A percentile compares a stretch with the other conserved stretches of the same genome.
Evolutionary conservation across 2,113 vertebrate genomes (phyloP).

Genomic region (Pedetes capensis): DNA sequence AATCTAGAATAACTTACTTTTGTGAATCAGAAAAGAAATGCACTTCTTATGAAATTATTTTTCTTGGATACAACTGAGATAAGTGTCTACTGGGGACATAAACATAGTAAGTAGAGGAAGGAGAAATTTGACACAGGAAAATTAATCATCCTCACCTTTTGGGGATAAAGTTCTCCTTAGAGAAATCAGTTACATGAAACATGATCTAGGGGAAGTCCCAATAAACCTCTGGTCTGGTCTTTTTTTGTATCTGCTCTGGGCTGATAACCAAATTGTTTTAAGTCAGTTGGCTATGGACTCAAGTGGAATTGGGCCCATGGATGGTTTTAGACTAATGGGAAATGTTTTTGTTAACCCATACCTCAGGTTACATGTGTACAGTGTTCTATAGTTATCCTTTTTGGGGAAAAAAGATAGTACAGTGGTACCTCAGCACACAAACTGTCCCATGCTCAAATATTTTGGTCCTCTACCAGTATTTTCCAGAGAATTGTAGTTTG

Average conservation of each 20-base stretch:
- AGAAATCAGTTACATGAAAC: slow-evolving; percentile 38
- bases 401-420: background rate
- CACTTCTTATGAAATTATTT: background rate
- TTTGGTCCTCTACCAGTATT: too few relatives aligned
- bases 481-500: too few relatives aligned
- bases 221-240: slow-evolving; percentile 24
- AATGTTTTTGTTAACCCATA: background rate
- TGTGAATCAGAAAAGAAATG: background rate
- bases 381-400: background rate
- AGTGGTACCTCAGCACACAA: too few relatives aligned
- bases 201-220: background rate
- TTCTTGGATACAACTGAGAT: background rate
- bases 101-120: background rate
- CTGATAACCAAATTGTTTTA: slow-evolving; percentile 21
- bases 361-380: background rate
- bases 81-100: background rate
- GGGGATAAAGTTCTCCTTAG: background rate
- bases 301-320: background rate
- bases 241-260: background rate
- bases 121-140: background rate
- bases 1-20: slow-evolving; percentile 8
- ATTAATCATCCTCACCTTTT: slow-evolving; percentile 2
- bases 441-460: too few relatives aligned
- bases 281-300: background rate
- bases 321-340: background rate